Evolutionary conservation across 2,888 invertebrate species (phyloP), one percentile per base, ranked within the genome.

Genomic region (Boloria selene): DNA sequence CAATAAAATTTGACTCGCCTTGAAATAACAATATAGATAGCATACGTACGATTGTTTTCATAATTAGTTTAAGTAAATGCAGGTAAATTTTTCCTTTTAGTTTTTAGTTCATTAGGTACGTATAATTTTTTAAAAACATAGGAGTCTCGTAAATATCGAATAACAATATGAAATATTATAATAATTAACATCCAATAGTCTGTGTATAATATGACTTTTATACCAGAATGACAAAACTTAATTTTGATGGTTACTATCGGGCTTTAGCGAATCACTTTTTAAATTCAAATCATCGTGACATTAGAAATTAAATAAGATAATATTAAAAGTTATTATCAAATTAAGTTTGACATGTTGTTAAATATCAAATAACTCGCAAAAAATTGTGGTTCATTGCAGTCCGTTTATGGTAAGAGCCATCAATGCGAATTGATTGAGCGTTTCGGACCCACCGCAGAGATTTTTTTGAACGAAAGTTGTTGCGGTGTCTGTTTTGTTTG

Each of bases 341-440:
- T n/a, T 22, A 26, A 53, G 52, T 26, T 42, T 53, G 53, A 66
- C 52, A 51, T 26, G 50, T 55, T 45, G 55, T 64, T 51, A 64
- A 60, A 64, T 67, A 64, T 64, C 64, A 56, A 42, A 61, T 44
- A 42, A 56, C 49, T 13, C 45, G 52, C 42, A 64, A 68, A 67
- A 67, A 64, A 38, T 47, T 42, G 44, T 16, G 59, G 22, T 61
- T 61, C 31, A 56, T 61, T 61, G 52, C 52, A 50, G 16, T 61
- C 51, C 52, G 52, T 55, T 61, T 64, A 45, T 45, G 60, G 67
- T 55, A 17, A 51, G n/a, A 49, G 51, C 45, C 55, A 52, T 50
- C 38, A 58, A 16, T 51, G 14, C 55, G 18, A 22, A 61, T 56
- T 47, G 56, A 61, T 68, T 42, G 51, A 50, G 22, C 60, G 52